Percentiles rank a stretch among this genome's conserved stretches.
Evolutionary conservation across 2,797 vertebrate species (phyloP).

Genomic region (Sciurus vulgaris): DNA sequence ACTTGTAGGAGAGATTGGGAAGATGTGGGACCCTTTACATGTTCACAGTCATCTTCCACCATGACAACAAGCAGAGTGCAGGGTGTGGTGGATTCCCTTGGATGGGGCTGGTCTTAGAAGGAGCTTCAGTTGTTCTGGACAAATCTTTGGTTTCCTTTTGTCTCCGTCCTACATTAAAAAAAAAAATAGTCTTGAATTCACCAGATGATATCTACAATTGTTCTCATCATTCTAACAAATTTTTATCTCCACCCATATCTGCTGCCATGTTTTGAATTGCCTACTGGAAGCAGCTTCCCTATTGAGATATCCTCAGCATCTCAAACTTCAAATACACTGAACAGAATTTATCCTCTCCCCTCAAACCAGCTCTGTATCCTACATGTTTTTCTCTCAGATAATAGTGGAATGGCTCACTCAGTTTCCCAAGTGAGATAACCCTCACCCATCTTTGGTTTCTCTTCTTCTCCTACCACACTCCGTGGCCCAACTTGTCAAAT

Average conservation of each 20-base stretch:
- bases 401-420: not conserved
- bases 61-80: accelerated
- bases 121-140: not conserved
- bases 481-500: not conserved
- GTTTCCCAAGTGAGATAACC: not conserved
- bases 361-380: not conserved
- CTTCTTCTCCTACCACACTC: not conserved
- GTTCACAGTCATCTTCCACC: not conserved
- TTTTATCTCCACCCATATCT: not conserved
- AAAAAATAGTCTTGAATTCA: not conserved
- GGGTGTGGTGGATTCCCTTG: not conserved
- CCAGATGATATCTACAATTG: not conserved
- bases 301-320: not conserved
- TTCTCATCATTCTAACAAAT: not conserved
- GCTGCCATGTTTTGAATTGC: not conserved
- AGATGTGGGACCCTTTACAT: not conserved
- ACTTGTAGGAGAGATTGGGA: not conserved
- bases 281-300: not conserved
- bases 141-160: not conserved
- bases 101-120: not conserved
- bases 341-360: not conserved
- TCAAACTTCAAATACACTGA: not conserved
- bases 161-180: not conserved
- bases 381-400: not conserved
- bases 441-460: not conserved